phyloP scores from a whole-genome alignment of 1,140 invertebrate genomes.

The Zaprionus kolodkinae region DNA sequence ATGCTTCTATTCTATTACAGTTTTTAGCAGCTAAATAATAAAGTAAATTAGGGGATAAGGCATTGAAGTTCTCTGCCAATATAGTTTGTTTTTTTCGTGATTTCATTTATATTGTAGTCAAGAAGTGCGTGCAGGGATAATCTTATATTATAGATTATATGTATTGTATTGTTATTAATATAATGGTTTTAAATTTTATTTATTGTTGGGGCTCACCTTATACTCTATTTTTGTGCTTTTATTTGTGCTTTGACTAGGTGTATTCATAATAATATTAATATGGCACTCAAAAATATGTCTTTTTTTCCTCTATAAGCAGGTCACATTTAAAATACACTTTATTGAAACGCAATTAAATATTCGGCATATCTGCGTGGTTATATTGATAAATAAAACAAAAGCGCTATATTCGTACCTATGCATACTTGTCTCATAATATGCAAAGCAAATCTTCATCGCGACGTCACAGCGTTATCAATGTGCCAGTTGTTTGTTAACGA shows the following conservation, averaged over 20 bases:
- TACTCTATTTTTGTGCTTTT: conserved; percentile 24
- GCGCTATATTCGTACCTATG: not conserved
- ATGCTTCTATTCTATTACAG: not conserved
- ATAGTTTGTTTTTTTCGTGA: no score
- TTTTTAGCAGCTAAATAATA: no score
- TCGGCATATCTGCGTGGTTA: not conserved
- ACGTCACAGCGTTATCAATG: not conserved
- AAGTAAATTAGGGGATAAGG: no score
- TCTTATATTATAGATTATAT: no score
- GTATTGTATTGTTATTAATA: not conserved
- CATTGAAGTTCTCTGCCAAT: no score
- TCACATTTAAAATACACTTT: conserved; percentile 36
- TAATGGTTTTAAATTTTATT: not conserved
- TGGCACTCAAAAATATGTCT: conserved; percentile 41
- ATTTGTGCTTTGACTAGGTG: conserved; percentile 45
- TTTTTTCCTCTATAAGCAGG: not conserved
- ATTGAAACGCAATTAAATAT: conserved; percentile 3
- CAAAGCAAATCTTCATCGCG: not conserved
- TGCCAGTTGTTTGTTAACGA: no score
- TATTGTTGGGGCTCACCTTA: not conserved
- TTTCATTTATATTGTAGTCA: no score
- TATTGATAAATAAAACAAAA: not conserved
- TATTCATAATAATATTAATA: conserved; percentile 19
- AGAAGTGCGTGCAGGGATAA: not conserved
- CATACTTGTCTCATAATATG: not conserved